Evolutionary conservation across 1,140 invertebrate genomes (phyloP).

Genomic region (Trichonephila clavipes): DNA sequence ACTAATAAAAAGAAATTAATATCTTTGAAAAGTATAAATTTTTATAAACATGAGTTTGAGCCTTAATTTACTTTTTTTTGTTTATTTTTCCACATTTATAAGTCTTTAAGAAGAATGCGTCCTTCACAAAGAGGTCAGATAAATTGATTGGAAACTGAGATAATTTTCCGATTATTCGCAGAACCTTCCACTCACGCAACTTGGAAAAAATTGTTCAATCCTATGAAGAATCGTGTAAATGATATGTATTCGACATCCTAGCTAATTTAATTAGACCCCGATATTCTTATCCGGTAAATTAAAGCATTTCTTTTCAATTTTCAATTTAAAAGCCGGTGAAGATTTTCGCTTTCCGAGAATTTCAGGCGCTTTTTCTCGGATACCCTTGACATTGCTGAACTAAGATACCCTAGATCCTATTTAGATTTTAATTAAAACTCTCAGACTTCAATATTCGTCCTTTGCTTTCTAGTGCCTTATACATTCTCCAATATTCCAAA

Average conservation of each 20-base stretch:
- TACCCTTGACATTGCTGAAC: conserved; percentile 35
- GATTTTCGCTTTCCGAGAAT: not conserved
- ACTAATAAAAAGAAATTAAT: too few relatives aligned
- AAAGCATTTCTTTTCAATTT: conserved; percentile 45
- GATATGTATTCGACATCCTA: not conserved
- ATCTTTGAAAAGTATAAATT: too few relatives aligned
- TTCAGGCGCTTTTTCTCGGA: not conserved
- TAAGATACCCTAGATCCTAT: conserved; percentile 15
- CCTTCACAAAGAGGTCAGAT: not conserved
- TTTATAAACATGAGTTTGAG: too few relatives aligned
- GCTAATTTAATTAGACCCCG: conserved; percentile 6
- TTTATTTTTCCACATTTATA: not conserved
- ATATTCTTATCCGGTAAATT: not conserved
- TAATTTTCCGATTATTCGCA: conserved; percentile 10
- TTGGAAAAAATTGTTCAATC: not conserved
- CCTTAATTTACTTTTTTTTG: too few relatives aligned
- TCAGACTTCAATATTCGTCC: conserved; percentile 33
- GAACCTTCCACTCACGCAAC: not conserved
- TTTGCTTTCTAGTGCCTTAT: not conserved
- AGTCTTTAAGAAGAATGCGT: not conserved
- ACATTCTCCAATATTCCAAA: conserved; percentile 35
- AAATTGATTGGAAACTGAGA: not conserved
- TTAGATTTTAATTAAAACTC: conserved; percentile 70
- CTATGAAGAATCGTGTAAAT: not conserved
- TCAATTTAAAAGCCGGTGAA: conserved; percentile 17